Evolutionary conservation across 92 coral and sea anemone genomes (phyloP), one percentile per base, ranked within the genome.

Genomic region (Epizoanthus ramosus): DNA sequence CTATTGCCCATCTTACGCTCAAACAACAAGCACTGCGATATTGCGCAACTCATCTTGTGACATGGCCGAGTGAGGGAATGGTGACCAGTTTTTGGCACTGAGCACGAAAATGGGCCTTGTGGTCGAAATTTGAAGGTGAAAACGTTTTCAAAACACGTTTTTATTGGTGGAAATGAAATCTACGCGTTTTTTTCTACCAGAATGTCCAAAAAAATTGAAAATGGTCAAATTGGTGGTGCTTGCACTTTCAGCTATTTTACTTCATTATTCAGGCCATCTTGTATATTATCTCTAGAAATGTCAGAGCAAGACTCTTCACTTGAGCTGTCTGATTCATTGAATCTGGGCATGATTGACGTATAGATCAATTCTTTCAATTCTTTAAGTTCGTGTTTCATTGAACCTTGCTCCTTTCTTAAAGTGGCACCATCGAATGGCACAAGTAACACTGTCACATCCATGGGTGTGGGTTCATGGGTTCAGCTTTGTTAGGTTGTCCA

Each of bases 1-100:
- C 12, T 64, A 64, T 37, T 23, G 31, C 1, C 70, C 17, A 43
- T 22, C 35, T 64, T 43, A 28, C 70, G 70, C 70, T 64, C 37
- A 8, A 65, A 65, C 70, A 65, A 65, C 70, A 15, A 64, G 37
- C 37, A 37, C 37, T 21, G 70, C 70, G 70, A 65, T 65, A 65
- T 65, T 65, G 70, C 37, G 37, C 8, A 65, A 65, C 70, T 65
- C 70, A 65, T 65, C 70, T 65, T 65, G 70, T 65, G 5, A 65
- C 70, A 28, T 28, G 31, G 31, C 31, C 37, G 70, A 65, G 70
- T 5, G 7, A 65, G 12, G 70, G 70, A 1, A 65, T 65, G 70
- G 70, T 65, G 70, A 65, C 70, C 70, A 65, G 70, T 65, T 65
- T 65, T 65, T 43, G 24, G 70, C 70, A 65, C 70, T 24, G 70